Evolutionary conservation across 2,888 invertebrate species (phyloP), one percentile per base, ranked within the genome.

Genomic region (Melanchra persicariae): DNA sequence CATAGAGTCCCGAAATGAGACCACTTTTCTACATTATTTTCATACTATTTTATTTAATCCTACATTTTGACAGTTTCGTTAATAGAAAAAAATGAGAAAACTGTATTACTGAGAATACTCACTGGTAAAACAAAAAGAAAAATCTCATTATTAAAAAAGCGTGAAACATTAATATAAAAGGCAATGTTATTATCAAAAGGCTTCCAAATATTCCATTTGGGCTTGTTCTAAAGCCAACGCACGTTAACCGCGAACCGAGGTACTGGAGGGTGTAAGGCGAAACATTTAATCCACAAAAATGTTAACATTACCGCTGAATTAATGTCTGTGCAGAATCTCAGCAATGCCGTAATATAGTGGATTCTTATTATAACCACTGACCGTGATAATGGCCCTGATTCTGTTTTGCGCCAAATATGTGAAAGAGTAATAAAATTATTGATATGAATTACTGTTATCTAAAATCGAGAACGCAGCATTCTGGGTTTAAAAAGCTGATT

Each of bases 331-430:
- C 24, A 68, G 34, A 70, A 70, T 79, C 47, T 60, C 5, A 63
- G 47, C 45, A 58, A 71, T 69, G 65, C 60, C 47, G 58, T 64
- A 51, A 70, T 43, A 63, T 30, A 51, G 15, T 63, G 15, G 7
- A 19, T 51, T 57, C 30, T 65, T 65, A 24, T 55, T 67, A 52
- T 43, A 43, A 74, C 62, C 80, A 62, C 54, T 77, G 76, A 76
- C 76, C 79, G 66, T 76, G 79, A 73, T 60, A 79, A 64, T 75
- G 78, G 73, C 75, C 78, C 45, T 75, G 64, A 34, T 77, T 77
- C n/a, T 52, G 45, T 51, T 52, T 8, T 58, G 22, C 15, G 17
- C 72, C 8, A 61, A 69, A 26, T 45, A 54, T 10, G 51, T 15
- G 22, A 58, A 67, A 59, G 2, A 30, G 30, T 43, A 55, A 57